Evolutionary conservation across 2,797 vertebrate genomes (phyloP), one percentile per base, ranked within the genome.

Genomic region (Aldrovandia affinis): DNA sequence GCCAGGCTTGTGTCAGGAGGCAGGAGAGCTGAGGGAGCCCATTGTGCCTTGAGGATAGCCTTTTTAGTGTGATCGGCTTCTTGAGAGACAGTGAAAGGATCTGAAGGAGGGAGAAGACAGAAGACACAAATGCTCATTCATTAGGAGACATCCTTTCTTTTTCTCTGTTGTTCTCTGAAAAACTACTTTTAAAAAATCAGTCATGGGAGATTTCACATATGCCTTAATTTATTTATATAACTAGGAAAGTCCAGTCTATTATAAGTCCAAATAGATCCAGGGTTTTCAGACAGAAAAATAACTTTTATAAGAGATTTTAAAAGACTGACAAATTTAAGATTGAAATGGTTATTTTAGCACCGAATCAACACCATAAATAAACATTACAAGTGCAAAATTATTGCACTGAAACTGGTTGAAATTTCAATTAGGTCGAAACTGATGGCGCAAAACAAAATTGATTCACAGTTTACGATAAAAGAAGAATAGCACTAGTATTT

Each of bases 161-260:
- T 39, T 50, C 61, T 44, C 63, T 77, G 73, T 77, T 77, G 73
- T 77, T 12, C 73, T 77, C 3, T n/a, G 22, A 25, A 25, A 44
- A 77, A 47, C 39, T 77, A 25, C 44, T 44, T 39, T 77, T 18
- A 44, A 28, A 77, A 77, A 77, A 77, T 77, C 73, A 12, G 73
- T 77, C 73, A 77, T 77, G 73, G 73, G 73, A 77, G 73, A 77
- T 47, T 77, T n/a, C 73, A 28, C 39, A 77, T 77, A 77, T 77
- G 73, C 73, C 73, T 47, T 77, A 39, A 10, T 77, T 77, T 77
- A 44, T 77, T 77, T 77, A 39, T 77, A 47, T 25, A 47, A 77
- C 39, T 47, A 10, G 39, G 15, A 75, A 47, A 77, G 73, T 77
- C 22, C 22, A n/a, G 7, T 2, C 18, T 47, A 47, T 44, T 18